These are phyloP conservation scores for Ammodytes dubius DNA, from an alignment of 2,113 vertebrate genomes.

Conservation along the genomic window DNA sequence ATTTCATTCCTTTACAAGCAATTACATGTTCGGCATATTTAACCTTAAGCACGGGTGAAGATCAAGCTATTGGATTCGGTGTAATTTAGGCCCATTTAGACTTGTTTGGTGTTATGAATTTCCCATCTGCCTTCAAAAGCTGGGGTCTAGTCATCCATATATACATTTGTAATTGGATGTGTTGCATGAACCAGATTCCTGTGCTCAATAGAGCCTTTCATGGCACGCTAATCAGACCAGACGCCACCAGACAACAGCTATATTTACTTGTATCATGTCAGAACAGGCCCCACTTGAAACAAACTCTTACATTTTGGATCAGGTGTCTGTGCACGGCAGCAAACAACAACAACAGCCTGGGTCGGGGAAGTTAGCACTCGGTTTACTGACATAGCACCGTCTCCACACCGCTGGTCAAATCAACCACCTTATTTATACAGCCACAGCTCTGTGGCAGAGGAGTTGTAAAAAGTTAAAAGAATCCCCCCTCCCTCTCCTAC, in stretches of 20 bases:
- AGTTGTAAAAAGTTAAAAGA: constrained; percentile 67
- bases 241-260: constrained; percentile 73
- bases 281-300: constrained; percentile 76
- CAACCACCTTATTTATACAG: constrained; percentile 59
- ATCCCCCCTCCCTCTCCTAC: background rate
- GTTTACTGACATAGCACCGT: constrained; percentile 43
- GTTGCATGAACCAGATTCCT: constrained; percentile 81
- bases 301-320: constrained; percentile 67
- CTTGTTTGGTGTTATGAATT: constrained; percentile 49
- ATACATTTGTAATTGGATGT: constrained; percentile 73
- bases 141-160: constrained; percentile 68
- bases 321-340: constrained; percentile 59
- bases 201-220: constrained; percentile 77
- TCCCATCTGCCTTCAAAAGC: constrained; percentile 64
- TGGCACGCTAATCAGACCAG: constrained; percentile 69
- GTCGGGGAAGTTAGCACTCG: constrained; percentile 66
- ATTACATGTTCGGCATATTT: constrained; percentile 7
- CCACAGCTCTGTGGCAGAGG: constrained; percentile 47
- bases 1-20: background rate
- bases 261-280: constrained; percentile 80
- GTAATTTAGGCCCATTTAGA: constrained; percentile 29
- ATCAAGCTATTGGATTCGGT: constrained; percentile 1
- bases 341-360: constrained; percentile 75
- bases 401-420: constrained; percentile 48
- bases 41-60: constrained; percentile 20